A percentile compares a stretch with the other conserved stretches of the same genome.
Evolutionary conservation across 2,113 vertebrate species (phyloP).

Genomic region (Rhinichthys klamathensis): DNA sequence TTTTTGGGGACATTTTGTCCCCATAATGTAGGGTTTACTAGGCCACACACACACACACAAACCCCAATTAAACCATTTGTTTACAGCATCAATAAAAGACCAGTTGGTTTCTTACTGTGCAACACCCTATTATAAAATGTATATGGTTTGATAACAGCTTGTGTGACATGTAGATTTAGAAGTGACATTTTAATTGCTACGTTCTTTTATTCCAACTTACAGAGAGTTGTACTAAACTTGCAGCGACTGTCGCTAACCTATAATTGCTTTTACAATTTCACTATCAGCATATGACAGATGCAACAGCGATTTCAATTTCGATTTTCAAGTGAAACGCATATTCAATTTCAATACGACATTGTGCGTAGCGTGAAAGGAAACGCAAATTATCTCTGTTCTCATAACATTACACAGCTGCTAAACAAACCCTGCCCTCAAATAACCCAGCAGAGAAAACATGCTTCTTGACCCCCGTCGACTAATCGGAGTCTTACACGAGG

Average conservation of each 20-base stretch:
- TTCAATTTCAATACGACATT: not conserved
- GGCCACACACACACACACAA: not conserved
- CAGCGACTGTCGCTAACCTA: not conserved
- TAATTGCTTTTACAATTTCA: slow-evolving; percentile 21
- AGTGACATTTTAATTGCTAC: slow-evolving; percentile 7
- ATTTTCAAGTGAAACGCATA: not conserved
- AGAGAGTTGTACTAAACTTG: not conserved
- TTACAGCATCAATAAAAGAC: not conserved
- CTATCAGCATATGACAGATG: slow-evolving; percentile 14
- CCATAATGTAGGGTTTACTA: too few species aligned
- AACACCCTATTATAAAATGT: slow-evolving; percentile 8
- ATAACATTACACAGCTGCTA: not conserved
- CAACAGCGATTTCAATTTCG: not conserved
- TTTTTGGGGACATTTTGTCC: not conserved
- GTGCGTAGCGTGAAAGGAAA: not conserved
- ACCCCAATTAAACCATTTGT: too few species aligned
- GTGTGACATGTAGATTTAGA: not conserved
- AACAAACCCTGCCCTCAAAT: not conserved
- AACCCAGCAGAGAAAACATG: slow-evolving; percentile 4
- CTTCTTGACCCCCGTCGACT: slow-evolving; percentile 10
- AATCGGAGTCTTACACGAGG: slow-evolving; percentile 9
- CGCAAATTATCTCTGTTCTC: not conserved
- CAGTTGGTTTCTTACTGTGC: not conserved
- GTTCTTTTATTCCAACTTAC: not conserved
- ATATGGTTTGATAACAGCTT: slow-evolving; percentile 9